Evolutionary conservation across 2,797 vertebrate genomes (phyloP), one percentile per base, ranked within the genome.

Genomic region (Pogoniulus pusillus): DNA sequence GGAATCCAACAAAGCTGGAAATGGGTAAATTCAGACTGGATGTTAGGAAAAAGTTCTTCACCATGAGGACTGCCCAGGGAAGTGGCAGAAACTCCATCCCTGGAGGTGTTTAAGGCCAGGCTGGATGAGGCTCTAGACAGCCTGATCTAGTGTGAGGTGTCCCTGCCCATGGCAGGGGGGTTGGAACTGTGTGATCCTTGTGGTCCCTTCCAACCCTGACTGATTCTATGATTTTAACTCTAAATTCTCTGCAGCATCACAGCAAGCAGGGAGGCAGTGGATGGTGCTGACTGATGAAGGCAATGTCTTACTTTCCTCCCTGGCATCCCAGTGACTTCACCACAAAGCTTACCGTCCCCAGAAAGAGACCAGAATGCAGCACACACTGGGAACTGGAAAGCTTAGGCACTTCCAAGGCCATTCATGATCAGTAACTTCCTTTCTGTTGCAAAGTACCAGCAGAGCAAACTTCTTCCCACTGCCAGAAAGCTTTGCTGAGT

Each of bases 191-290:
- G 17, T 16, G 41, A 41, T 41, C 41, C 41, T 41, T 17, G 41
- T 41, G 41, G 41, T 41, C 41, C 41, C 14, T 41, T 41, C 41
- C 41, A 41, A 41, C 41, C 41, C 41, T 41, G 41, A 41, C 41
- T 15, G 39, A 39, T 39, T 39, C 39, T 16, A 41, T 41, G 41
- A 41, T 41, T 41, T 41, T 69, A 80, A 89, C 53, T 83, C 65
- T 30, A 13, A 0, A 5, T 1, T 39, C 12, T 3, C 72, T 0
- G 0, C 1, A 68, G 41, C 32, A 10, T 5, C 10, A 1, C 30
- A 9, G 35, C 26, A 51, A 39, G 57, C 19, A 32, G 26, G n/a
- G 29, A 73, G 35, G 20, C 5, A 23, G 26, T 0, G 1, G 68
- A 10, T 4, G 17, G 17, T 30, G 27, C 22, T 68, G 65, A 30